Conservation (phyloP, 2,888 invertebrate species). For the Idaea straminata region DNA sequence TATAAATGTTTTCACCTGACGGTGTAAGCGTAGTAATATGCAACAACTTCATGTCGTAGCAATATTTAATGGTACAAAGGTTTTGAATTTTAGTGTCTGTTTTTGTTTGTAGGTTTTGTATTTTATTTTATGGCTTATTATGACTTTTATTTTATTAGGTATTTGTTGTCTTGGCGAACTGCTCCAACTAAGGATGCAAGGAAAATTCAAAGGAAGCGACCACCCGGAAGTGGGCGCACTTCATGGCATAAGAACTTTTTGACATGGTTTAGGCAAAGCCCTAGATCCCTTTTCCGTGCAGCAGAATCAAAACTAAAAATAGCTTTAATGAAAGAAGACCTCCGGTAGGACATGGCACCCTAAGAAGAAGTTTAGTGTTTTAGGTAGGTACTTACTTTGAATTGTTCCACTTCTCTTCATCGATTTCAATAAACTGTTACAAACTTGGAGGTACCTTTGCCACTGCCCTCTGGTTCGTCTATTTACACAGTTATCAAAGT, state of each 20-base stretch:
- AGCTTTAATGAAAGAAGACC: too few relatives aligned
- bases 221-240: too few relatives aligned
- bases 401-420: neutral
- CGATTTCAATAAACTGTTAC: neutral
- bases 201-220: too few relatives aligned
- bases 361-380: neutral
- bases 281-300: too few relatives aligned
- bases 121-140: neutral
- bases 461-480: neutral
- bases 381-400: neutral
- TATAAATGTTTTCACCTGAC: slow-evolving; percentile 33
- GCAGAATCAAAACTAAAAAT: too few relatives aligned
- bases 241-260: too few relatives aligned
- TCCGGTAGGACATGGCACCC: too few relatives aligned
- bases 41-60: slow-evolving; percentile 13
- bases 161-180: neutral
- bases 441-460: neutral
- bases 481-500: neutral
- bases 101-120: too few relatives aligned
- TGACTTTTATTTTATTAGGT: neutral
- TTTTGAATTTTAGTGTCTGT: slow-evolving; percentile 6
- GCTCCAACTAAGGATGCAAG: too few relatives aligned
- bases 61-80: slow-evolving; percentile 17
- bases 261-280: too few relatives aligned
- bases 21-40: slow-evolving; percentile 24